Evolutionary conservation across 2,113 vertebrate species (phyloP).

Genomic region (Hypocryptadius cinnamomeus): DNA sequence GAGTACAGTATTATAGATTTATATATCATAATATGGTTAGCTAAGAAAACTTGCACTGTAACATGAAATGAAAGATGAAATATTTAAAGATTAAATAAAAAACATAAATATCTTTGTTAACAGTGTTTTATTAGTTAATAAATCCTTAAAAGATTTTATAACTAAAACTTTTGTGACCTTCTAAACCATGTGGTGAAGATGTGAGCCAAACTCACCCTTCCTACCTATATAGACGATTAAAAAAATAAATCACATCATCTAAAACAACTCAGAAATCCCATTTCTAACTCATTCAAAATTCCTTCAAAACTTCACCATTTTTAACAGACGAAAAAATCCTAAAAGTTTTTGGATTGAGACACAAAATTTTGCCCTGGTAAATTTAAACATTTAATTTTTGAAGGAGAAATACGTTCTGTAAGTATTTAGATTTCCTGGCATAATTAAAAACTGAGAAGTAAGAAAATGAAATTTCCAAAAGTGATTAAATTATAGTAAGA

Average conservation of each 20-base stretch:
- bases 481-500: background rate
- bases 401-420: background rate
- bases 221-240: background rate
- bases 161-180: background rate
- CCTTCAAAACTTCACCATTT: background rate
- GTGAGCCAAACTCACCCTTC: background rate
- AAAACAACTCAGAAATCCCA: background rate
- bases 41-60: background rate
- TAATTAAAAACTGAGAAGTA: background rate
- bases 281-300: background rate
- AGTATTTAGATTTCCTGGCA: background rate
- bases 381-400: background rate
- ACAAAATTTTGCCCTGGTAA: background rate
- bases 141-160: background rate
- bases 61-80: background rate
- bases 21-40: background rate
- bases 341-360: rapidly evolving
- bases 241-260: background rate
- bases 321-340: background rate
- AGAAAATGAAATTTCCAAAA: background rate
- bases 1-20: background rate
- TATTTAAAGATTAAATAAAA: background rate
- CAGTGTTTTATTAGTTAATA: background rate
- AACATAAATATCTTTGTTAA: background rate
- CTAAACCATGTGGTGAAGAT: background rate